phyloP scores from a whole-genome alignment of 2,797 vertebrate genomes.

The Hylomyscus alleni region DNA sequence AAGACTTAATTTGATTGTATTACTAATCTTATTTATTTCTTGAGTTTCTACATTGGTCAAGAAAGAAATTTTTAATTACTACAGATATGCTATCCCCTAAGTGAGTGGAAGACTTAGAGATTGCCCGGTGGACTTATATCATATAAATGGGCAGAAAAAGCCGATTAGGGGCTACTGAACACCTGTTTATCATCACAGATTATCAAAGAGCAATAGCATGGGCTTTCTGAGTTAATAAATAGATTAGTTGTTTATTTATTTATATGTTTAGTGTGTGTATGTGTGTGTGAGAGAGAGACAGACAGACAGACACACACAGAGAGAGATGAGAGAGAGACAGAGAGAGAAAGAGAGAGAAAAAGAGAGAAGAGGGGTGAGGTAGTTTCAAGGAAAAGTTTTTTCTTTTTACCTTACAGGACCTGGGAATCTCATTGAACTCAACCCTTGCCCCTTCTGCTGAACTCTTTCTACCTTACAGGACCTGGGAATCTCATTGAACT shows the following conservation, averaged over 20 bases:
- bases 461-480: neutral
- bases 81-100: neutral
- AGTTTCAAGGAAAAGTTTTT: neutral
- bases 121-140: neutral
- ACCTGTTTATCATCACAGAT: neutral
- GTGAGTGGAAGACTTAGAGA: neutral
- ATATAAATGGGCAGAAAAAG: neutral
- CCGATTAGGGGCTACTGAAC: neutral
- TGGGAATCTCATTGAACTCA: neutral
- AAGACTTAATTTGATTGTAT: constrained; percentile 54
- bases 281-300: neutral
- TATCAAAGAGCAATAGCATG: neutral
- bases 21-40: constrained; percentile 46
- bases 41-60: constrained; percentile 36
- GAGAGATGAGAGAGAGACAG: too few relatives aligned
- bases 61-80: constrained; percentile 20
- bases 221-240: neutral
- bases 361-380: too few relatives aligned
- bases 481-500: neutral
- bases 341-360: too few relatives aligned
- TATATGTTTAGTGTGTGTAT: neutral
- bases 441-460: neutral
- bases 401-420: neutral
- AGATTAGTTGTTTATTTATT: neutral
- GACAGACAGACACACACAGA: neutral